These are phyloP conservation scores for Gorsachius magnificus DNA, from an alignment of 2,797 vertebrate genomes.

Conservation along the genomic window DNA sequence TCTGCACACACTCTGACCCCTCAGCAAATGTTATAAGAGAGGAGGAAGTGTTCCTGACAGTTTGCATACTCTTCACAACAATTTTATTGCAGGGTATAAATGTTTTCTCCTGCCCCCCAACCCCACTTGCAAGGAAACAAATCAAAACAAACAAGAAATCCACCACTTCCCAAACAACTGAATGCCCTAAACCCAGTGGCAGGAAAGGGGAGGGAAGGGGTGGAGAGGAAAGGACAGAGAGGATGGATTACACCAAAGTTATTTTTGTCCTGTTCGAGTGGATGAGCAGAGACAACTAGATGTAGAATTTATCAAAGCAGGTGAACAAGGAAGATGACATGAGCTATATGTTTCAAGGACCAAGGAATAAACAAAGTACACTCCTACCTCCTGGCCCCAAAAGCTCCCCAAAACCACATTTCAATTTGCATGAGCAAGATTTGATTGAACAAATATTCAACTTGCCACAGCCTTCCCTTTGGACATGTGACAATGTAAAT, in stretches of 20 bases:
- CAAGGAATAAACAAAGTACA: not conserved
- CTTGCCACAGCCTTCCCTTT: not conserved
- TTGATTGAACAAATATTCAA: not conserved
- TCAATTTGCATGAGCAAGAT: not conserved
- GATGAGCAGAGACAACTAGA: slow-evolving; percentile 37
- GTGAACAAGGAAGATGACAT: slow-evolving; percentile 45
- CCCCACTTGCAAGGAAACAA: slow-evolving; percentile 14
- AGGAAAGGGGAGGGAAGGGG: slow-evolving; percentile 46
- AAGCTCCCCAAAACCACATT: not conserved
- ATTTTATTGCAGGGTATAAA: slow-evolving; percentile 30
- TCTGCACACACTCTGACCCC: slow-evolving; percentile 42
- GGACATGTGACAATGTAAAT: not conserved
- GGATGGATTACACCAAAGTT: slow-evolving; percentile 57
- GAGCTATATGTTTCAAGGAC: not conserved
- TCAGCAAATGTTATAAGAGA: not conserved
- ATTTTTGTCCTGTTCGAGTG: slow-evolving; percentile 61
- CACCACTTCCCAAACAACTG: slow-evolving; percentile 13
- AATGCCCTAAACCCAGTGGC: slow-evolving; percentile 18
- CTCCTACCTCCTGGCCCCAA: not conserved
- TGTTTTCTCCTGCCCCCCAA: not conserved
- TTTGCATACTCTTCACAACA: slow-evolving; percentile 25
- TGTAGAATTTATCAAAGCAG: slow-evolving; percentile 58
- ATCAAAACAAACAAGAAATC: slow-evolving; percentile 42
- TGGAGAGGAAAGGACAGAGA: slow-evolving; percentile 40
- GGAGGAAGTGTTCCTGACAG: slow-evolving; percentile 54